These are phyloP conservation scores for Raphicerus campestris DNA, from an alignment of 2,113 vertebrate species.

Conservation along the genomic window DNA sequence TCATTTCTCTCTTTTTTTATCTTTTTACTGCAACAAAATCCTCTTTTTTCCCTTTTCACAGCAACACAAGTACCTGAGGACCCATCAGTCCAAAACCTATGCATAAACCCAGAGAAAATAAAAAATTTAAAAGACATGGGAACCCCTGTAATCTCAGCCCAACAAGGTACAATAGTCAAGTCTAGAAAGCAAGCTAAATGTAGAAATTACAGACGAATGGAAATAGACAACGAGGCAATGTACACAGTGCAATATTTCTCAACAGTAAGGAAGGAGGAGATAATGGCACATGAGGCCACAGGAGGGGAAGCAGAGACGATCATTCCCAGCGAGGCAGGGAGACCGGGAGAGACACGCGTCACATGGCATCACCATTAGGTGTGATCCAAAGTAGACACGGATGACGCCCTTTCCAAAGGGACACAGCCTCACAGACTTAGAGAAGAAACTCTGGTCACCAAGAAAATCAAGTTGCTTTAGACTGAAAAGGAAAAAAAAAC, in stretches of 20 bases:
- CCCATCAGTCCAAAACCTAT: neutral
- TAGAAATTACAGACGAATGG: neutral
- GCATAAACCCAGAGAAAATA: neutral
- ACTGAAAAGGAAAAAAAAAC: neutral
- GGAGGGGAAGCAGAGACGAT: neutral
- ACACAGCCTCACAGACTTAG: neutral
- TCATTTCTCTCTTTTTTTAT: neutral
- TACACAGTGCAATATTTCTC: neutral
- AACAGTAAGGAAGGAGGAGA: neutral
- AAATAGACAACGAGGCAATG: neutral
- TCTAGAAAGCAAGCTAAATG: neutral
- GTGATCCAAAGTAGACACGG: fast-evolving
- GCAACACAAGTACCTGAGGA: neutral
- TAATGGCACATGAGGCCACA: neutral
- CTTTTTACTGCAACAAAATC: neutral
- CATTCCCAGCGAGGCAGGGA: fast-evolving
- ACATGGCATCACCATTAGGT: neutral
- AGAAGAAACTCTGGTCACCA: neutral
- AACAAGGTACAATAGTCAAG: neutral
- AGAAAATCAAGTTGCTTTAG: neutral
- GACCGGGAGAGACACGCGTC: fast-evolving
- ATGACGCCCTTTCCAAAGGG: neutral
- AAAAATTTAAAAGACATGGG: neutral
- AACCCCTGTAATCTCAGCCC: neutral
- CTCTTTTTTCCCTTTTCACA: neutral